Evolutionary conservation across 2,888 invertebrate genomes (phyloP).

Genomic region (Clanis bilineata): DNA sequence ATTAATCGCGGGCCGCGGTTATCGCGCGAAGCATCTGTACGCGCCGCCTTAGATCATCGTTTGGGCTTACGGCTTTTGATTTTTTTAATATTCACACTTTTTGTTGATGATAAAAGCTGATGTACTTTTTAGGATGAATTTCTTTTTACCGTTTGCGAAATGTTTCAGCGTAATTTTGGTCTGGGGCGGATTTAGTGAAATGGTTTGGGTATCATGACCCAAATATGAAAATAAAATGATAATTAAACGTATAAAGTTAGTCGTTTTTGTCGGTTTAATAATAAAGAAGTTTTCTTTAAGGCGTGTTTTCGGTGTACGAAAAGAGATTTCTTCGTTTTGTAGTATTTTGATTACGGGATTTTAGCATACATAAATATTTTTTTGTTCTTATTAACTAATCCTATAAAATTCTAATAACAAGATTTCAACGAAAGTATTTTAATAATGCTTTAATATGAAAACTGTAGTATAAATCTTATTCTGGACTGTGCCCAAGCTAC

Average conservation of each 20-base stretch:
- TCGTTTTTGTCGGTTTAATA: too few species aligned
- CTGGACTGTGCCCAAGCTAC: too few species aligned
- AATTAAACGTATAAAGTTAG: background rate
- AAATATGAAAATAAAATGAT: background rate
- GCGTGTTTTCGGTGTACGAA: too few species aligned
- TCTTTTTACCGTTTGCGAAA: background rate
- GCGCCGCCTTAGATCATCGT: conserved; percentile 13
- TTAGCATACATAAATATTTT: too few species aligned
- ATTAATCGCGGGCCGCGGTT: conserved; percentile 57
- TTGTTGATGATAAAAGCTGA: background rate
- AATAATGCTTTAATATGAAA: too few species aligned
- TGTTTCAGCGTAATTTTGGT: background rate
- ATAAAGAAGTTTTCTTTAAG: too few species aligned
- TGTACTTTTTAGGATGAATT: background rate
- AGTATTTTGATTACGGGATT: too few species aligned
- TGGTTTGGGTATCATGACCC: background rate
- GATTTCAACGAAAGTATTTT: too few species aligned
- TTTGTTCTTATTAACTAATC: too few species aligned
- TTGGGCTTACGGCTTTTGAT: conserved; percentile 3
- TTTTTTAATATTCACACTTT: background rate
- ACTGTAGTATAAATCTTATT: too few species aligned
- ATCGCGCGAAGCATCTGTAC: conserved; percentile 60
- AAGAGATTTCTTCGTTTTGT: too few species aligned
- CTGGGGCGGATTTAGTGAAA: background rate
- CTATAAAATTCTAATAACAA: too few species aligned